Base-by-base conservation (phyloP, 2,888 invertebrate species). In the Pyrocoelia pectoralis region DNA sequence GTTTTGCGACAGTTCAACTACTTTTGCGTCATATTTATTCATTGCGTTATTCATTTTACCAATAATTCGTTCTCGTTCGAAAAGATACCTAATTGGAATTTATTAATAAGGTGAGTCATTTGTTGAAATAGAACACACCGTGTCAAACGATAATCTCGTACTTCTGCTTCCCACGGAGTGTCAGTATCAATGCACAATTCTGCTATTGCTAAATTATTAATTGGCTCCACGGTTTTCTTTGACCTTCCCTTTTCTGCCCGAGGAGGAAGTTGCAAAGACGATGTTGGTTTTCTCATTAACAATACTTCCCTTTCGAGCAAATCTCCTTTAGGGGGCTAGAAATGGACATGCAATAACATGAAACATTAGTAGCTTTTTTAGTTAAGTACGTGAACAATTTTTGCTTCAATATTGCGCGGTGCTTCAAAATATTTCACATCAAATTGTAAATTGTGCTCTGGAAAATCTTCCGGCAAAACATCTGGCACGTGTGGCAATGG, bases 21-120 rank as follows among this genome's bases (percentile, higher is more conserved):
- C 74, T 15, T 86, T 81, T 0, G 85, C 79, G 78, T 96, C 93
- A 72, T 93, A 93, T 17, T 85, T 78, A 15, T 84, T 80, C 14
- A 93, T 85, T 41, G 84, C 81, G 3, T 82, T 79, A 0, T 87
- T 77, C 24, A 94, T 86, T 52, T 86, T 83, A 0, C 76, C 78
- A 6, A 92, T 76, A 17, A 92, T 83, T 67, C 84, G 81, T 40
- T 89, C 85, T 82, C 94, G 94, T 70, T 90, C 87, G 59, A 87
- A 85, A 1, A 87, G 74, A 73, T 87, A 85, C 55, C 86, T 84
- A 46, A 50, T 28, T 28, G 3, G 24, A 5, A 24, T 6, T 5
- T 3, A 24, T 24, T 24, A 24, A 24, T 6, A 5, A 24, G 24
- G n/a, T n/a, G n/a, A n/a, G n/a, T n/a, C n/a, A n/a, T n/a, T n/a